phyloP scores from a whole-genome alignment of 2,888 invertebrate genomes.

The Trichacis sp. region DNA sequence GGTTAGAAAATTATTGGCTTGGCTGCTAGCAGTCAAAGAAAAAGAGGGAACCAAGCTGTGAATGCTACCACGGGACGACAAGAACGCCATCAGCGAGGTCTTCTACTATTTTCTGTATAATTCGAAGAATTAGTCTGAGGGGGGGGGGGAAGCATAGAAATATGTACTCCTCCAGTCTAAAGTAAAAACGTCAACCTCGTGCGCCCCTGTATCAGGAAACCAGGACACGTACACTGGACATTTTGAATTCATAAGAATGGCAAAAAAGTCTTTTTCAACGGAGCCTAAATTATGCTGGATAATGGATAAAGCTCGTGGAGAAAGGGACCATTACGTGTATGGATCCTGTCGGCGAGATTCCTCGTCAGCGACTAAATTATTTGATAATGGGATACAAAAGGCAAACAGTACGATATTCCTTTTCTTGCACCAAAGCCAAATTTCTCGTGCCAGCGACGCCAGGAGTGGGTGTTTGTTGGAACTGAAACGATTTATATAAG shows the following conservation, averaged over 20 bases:
- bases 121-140: conserved; percentile 41
- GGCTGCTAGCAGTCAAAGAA: conserved; percentile 12
- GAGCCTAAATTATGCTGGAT: conserved; percentile 12
- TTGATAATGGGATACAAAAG: conserved; percentile 54
- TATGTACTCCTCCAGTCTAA: conserved; percentile 19
- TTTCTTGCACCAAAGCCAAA: conserved; percentile 20
- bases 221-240: conserved; percentile 48
- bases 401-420: conserved; percentile 47
- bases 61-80: conserved; percentile 48
- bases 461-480: conserved; percentile 12
- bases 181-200: conserved; percentile 50
- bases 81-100: conserved; percentile 49
- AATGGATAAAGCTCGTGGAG: conserved; percentile 2
- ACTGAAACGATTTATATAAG: conserved; percentile 14
- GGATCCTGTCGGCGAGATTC: conserved; percentile 43
- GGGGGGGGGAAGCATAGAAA: conserved; percentile 50
- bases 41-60: conserved; percentile 51
- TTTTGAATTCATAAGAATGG: conserved; percentile 47
- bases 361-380: conserved; percentile 47
- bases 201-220: conserved; percentile 43
- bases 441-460: conserved; percentile 3
- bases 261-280: conserved; percentile 47
- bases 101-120: conserved; percentile 47
- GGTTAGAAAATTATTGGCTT: conserved; percentile 33
- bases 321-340: conserved; percentile 42